A percentile compares a stretch with the other conserved stretches of the same genome.
Evolutionary conservation across 2,888 invertebrate genomes (phyloP).

Genomic region (Hirtodrosophila confusa): DNA sequence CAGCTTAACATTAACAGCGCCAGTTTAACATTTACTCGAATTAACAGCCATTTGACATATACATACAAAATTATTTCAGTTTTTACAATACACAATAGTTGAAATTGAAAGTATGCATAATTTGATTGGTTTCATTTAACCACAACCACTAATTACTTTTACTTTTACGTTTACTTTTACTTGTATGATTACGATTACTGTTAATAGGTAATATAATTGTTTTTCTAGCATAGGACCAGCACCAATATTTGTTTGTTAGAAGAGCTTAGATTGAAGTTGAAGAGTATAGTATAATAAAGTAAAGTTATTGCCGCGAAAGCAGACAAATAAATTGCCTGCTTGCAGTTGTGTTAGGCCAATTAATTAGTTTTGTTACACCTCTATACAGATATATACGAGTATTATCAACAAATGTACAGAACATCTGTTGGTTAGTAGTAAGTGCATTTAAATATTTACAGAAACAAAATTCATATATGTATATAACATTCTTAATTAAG

Average conservation of each 20-base stretch:
- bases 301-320: slow-evolving; percentile 1
- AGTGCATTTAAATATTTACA: slow-evolving; percentile 51
- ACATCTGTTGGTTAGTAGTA: slow-evolving; percentile 38
- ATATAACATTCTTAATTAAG: slow-evolving; percentile 27
- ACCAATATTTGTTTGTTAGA: slow-evolving; percentile 65
- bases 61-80: slow-evolving; percentile 21
- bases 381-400: slow-evolving; percentile 22
- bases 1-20: not conserved
- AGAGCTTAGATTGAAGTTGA: slow-evolving; percentile 62
- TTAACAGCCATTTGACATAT: slow-evolving; percentile 35
- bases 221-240: slow-evolving; percentile 63
- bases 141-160: slow-evolving; percentile 64
- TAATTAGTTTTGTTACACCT: slow-evolving; percentile 18
- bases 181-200: slow-evolving; percentile 15
- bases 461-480: slow-evolving; percentile 5
- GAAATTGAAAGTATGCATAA: slow-evolving; percentile 37
- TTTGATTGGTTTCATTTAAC: slow-evolving; percentile 47
- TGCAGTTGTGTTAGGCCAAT: slow-evolving; percentile 10
- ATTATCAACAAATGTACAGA: slow-evolving; percentile 8
- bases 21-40: slow-evolving; percentile 11
- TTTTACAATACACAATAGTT: slow-evolving; percentile 1
- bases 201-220: slow-evolving; percentile 26
- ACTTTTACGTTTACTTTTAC: slow-evolving; percentile 30
- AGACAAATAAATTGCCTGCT: not conserved
- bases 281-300: slow-evolving; percentile 24